Evolutionary conservation across 1,140 invertebrate species (phyloP).

Genomic region (Drosophila setifemur): DNA sequence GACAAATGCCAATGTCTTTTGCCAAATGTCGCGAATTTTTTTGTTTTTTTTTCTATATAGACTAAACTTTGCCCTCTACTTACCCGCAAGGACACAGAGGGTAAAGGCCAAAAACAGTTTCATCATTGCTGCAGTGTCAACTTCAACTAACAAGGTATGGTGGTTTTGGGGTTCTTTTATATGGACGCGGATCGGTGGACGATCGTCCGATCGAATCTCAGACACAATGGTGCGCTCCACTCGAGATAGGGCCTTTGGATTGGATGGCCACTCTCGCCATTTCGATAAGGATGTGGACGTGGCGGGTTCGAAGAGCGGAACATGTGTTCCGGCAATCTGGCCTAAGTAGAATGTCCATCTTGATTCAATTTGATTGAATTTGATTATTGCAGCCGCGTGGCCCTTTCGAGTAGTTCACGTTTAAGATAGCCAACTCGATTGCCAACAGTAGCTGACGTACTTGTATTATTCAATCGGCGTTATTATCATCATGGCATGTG

Average conservation of each 20-base stretch:
- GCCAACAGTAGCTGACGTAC: neutral
- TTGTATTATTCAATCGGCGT: neutral
- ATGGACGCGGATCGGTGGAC: neutral
- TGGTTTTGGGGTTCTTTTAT: constrained; percentile 33
- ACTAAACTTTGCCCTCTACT: constrained; percentile 1
- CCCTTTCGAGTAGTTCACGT: constrained; percentile 13
- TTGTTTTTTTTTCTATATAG: too few relatives aligned
- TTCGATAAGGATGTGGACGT: constrained; percentile 18
- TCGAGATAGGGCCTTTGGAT: constrained; percentile 53
- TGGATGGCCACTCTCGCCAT: constrained; percentile 34
- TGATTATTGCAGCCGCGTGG: constrained; percentile 24
- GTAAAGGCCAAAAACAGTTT: constrained; percentile 59
- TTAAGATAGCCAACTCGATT: constrained; percentile 12
- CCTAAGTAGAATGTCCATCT: constrained; percentile 27
- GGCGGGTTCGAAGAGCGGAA: constrained; percentile 3
- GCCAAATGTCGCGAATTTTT: too few relatives aligned
- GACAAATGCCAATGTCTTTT: too few relatives aligned
- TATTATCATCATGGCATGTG: neutral
- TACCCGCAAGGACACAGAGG: constrained; percentile 58
- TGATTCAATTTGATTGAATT: constrained; percentile 22
- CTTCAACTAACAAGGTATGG: constrained; percentile 36
- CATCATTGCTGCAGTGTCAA: constrained; percentile 43
- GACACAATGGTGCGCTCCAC: constrained; percentile 45
- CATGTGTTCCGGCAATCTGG: constrained; percentile 35
- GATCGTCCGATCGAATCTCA: constrained; percentile 33